phyloP scores from a whole-genome alignment of 2,888 invertebrate species.

The Pelosia muscerda region DNA sequence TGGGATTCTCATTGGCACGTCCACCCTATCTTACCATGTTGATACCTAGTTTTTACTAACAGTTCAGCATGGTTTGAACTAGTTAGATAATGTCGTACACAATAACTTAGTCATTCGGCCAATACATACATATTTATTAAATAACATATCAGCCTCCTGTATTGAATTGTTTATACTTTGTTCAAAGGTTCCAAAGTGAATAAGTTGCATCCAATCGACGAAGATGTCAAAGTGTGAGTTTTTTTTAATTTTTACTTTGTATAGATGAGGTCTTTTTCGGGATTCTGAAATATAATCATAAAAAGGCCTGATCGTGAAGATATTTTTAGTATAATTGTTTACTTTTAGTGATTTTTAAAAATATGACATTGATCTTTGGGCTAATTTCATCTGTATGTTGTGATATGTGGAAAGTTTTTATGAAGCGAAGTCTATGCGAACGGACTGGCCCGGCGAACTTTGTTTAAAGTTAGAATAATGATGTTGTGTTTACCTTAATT shows the following conservation, averaged over 20 bases:
- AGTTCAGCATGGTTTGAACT: conserved; percentile 9
- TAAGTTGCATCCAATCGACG: conserved; percentile 36
- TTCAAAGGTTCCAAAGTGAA: conserved; percentile 54
- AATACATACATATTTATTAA: conserved; percentile 19
- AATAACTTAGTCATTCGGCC: conserved; percentile 30
- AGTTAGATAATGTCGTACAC: conserved; percentile 33
- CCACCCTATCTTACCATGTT: conserved; percentile 10
- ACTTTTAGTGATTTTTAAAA: neutral
- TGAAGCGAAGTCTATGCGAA: no score
- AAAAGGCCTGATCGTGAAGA: neutral
- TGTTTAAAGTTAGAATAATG: no score
- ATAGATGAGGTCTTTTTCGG: neutral
- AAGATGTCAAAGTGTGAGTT: conserved; percentile 65
- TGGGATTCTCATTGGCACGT: neutral
- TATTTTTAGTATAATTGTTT: neutral
- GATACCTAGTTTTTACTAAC: conserved; percentile 4
- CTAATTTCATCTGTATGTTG: neutral
- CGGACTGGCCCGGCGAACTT: no score
- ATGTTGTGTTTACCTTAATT: no score
- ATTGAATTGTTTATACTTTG: conserved; percentile 27
- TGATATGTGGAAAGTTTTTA: no score
- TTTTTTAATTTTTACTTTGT: conserved; percentile 7
- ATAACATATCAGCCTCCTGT: neutral
- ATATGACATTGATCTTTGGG: neutral
- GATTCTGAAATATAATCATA: conserved; percentile 2